phyloP scores from a whole-genome alignment of 1,140 invertebrate species.

The Leptinotarsa defecta region DNA sequence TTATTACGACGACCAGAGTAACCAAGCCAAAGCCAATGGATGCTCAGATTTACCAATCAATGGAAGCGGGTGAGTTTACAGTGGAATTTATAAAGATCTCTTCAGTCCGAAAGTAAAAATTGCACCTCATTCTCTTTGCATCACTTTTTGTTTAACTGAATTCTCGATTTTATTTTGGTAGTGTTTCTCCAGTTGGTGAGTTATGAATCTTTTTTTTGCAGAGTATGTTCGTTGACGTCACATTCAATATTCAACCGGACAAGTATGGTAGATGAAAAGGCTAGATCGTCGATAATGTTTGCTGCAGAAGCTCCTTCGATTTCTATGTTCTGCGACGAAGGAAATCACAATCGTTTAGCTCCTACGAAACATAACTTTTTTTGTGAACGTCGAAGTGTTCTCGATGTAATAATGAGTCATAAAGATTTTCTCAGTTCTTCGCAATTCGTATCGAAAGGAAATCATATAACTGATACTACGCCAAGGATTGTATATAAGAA shows the following conservation, averaged over 20 bases:
- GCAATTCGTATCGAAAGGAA: conserved; percentile 37
- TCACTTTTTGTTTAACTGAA: not conserved
- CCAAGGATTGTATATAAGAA: conserved; percentile 59
- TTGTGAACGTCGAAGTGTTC: conserved; percentile 64
- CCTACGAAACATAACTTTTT: conserved; percentile 73
- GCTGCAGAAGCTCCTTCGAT: conserved; percentile 57
- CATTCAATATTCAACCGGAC: conserved; percentile 50
- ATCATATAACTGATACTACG: conserved; percentile 50
- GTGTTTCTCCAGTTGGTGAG: too few relatives aligned
- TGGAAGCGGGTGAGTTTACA: conserved; percentile 55
- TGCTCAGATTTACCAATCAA: conserved; percentile 59
- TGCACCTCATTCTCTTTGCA: too few relatives aligned
- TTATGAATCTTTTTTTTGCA: conserved; percentile 37
- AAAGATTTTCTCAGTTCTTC: conserved; percentile 59
- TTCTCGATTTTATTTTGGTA: conserved; percentile 15
- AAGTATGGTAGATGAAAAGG: conserved; percentile 56
- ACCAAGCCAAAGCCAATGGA: conserved; percentile 57
- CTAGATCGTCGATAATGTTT: conserved; percentile 64
- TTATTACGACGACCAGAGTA: conserved; percentile 56
- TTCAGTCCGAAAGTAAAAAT: too few relatives aligned
- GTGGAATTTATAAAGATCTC: too few relatives aligned
- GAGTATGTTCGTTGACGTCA: conserved; percentile 48
- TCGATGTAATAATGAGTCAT: conserved; percentile 67
- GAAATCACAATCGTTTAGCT: conserved; percentile 64
- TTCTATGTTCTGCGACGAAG: conserved; percentile 65